These are phyloP conservation scores for Leucoraja erinaceus DNA, from an alignment of 2,113 vertebrate species.

Conservation along the genomic window DNA sequence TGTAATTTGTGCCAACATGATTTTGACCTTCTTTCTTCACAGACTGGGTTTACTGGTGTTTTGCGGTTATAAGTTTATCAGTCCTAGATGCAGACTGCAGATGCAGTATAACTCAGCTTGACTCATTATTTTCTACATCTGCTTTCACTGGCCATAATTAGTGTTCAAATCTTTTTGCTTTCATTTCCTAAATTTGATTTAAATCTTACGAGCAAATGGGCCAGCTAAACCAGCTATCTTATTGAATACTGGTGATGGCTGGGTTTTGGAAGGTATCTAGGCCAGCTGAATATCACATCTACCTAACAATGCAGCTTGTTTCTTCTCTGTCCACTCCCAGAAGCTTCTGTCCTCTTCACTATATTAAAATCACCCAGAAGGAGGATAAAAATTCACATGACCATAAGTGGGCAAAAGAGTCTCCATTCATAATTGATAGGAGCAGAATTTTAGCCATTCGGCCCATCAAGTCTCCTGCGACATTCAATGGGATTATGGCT, in stretches of 20 bases:
- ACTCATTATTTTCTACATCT: not conserved
- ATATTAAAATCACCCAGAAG: too few relatives aligned
- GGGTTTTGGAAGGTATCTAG: not conserved
- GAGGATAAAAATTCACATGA: too few relatives aligned
- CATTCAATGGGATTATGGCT: too few relatives aligned
- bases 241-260: not conserved
- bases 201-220: not conserved
- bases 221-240: not conserved
- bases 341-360: too few relatives aligned
- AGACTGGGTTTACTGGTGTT: not conserved
- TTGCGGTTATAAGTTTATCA: not conserved
- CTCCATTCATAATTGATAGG: too few relatives aligned
- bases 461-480: too few relatives aligned
- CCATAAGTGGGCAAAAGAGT: too few relatives aligned
- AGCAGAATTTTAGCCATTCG: too few relatives aligned
- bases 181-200: not conserved
- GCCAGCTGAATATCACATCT: not conserved
- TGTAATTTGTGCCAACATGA: too few relatives aligned
- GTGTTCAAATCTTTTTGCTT: not conserved
- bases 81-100: not conserved
- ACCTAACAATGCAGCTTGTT: not conserved
- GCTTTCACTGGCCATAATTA: not conserved
- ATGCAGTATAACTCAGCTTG: not conserved
- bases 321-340: not conserved
- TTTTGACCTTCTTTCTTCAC: too few relatives aligned